Conservation (phyloP, 1,140 invertebrate genomes). For the Zaprionus kolodkinae region DNA sequence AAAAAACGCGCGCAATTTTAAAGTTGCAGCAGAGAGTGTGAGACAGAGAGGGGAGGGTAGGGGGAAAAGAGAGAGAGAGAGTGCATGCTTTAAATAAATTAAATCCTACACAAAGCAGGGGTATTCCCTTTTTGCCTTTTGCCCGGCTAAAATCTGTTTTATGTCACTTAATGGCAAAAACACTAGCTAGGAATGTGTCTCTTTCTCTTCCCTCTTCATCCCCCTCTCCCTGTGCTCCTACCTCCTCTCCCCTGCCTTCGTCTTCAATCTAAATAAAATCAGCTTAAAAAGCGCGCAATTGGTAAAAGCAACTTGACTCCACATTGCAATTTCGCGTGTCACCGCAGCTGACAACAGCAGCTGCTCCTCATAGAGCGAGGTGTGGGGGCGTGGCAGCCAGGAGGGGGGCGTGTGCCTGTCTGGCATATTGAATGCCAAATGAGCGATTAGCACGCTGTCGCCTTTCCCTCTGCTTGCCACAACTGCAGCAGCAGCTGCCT, state of each 20-base stretch:
- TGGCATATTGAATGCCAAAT: constrained; percentile 71
- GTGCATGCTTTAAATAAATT: constrained; percentile 2
- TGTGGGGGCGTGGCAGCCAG: background rate
- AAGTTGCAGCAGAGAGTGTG: background rate
- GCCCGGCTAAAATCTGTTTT: constrained; percentile 2
- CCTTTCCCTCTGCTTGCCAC: constrained; percentile 17
- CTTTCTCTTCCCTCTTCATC: background rate
- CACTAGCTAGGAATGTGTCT: background rate
- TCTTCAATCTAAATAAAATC: constrained; percentile 57
- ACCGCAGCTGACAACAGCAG: constrained; percentile 18
- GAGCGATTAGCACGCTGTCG: constrained; percentile 68
- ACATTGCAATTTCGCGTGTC: constrained; percentile 53
- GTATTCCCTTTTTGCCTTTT: background rate
- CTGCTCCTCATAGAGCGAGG: constrained; percentile 14
- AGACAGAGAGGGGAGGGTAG: background rate
- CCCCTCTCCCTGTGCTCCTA: background rate
- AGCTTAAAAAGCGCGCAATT: constrained; percentile 65
- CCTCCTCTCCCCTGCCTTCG: background rate
- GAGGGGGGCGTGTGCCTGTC: background rate
- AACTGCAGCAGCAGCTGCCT: constrained; percentile 14
- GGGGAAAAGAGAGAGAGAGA: background rate
- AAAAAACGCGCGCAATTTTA: constrained; percentile 11
- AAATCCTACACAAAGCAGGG: background rate
- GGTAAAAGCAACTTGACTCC: constrained; percentile 63
- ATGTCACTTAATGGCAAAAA: background rate